These are phyloP conservation scores for Laupala kohalensis DNA, from an alignment of 1,140 invertebrate species.

Conservation along the genomic window DNA sequence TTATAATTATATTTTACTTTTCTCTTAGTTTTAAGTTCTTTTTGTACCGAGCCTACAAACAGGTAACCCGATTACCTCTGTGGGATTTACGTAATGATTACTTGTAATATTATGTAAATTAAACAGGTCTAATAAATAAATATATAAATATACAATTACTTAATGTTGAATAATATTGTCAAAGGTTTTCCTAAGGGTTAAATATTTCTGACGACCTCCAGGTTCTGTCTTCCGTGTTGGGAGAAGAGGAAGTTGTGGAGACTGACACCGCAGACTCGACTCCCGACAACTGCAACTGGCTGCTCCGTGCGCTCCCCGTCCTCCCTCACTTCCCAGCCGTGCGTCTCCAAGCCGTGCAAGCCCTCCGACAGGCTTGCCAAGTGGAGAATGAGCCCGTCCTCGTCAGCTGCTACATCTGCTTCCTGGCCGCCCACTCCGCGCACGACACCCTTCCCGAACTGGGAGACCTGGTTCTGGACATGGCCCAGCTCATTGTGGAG, in stretches of 20 bases:
- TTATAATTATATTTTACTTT: too few species aligned
- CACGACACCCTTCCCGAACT: conserved; percentile 44
- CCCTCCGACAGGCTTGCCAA: conserved; percentile 69
- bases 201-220: background rate
- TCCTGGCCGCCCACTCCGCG: conserved; percentile 60
- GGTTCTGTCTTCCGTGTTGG: conserved; percentile 32
- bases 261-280: conserved; percentile 22
- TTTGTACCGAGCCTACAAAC: too few species aligned
- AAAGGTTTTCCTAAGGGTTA: background rate
- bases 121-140: too few species aligned
- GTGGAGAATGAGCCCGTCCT: conserved; percentile 77
- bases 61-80: too few species aligned
- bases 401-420: conserved; percentile 80
- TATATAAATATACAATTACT: background rate
- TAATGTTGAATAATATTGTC: background rate
- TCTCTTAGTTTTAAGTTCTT: too few species aligned
- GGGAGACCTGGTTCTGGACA: conserved; percentile 52
- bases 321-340: conserved; percentile 58
- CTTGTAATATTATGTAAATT: too few species aligned
- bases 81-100: too few species aligned
- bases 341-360: conserved; percentile 44
- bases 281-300: conserved; percentile 44
- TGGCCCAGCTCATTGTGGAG: conserved; percentile 85
- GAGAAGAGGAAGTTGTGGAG: conserved; percentile 25
- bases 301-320: conserved; percentile 58